These are phyloP conservation scores for Bovichtus diacanthus DNA, from an alignment of 2,797 vertebrate species.

Conservation along the genomic window DNA sequence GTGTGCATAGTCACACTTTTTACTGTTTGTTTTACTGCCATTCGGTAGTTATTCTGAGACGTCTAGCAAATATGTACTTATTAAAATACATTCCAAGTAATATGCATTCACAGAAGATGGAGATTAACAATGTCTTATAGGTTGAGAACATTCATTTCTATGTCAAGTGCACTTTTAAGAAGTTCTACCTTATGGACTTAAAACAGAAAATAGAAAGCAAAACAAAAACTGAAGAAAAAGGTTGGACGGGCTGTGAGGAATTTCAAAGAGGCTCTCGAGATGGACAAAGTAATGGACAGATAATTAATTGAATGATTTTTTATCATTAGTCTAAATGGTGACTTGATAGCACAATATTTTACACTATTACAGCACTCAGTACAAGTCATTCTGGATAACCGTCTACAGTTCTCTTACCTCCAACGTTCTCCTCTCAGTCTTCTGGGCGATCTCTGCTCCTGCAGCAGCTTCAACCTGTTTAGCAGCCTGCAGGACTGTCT, in stretches of 20 bases:
- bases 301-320: no score
- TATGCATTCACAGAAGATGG: neutral
- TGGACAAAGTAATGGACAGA: no score
- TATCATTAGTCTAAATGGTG: neutral
- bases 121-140: neutral
- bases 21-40: neutral
- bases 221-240: no score
- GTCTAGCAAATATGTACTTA: neutral
- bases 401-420: conserved; percentile 46
- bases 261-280: no score
- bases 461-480: conserved; percentile 45
- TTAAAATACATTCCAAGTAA: neutral
- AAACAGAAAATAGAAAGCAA: no score
- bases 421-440: conserved; percentile 52
- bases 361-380: neutral
- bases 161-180: no score
- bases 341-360: neutral
- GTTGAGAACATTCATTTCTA: neutral
- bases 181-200: no score
- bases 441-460: conserved; percentile 55
- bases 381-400: neutral
- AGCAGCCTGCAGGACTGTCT: conserved; percentile 49
- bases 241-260: no score
- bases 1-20: neutral
- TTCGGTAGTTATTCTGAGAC: neutral